These are phyloP conservation scores for Rhagium mordax DNA, from an alignment of 2,888 invertebrate genomes.

Conservation along the genomic window DNA sequence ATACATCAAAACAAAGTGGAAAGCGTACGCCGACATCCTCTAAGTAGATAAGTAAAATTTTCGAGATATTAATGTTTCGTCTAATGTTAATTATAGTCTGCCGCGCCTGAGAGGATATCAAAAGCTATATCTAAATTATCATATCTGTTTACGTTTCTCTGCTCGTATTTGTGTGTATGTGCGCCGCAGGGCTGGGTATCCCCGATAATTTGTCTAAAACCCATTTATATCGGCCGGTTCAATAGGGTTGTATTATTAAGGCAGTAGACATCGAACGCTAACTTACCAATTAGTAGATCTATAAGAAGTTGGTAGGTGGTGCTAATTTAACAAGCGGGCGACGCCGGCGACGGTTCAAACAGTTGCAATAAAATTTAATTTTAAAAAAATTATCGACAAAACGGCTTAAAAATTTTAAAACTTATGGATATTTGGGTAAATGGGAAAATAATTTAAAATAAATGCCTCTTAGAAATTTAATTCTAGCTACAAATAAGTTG, in stretches of 20 bases:
- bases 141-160: conserved; percentile 4
- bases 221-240: conserved; percentile 7
- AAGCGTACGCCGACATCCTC: not conserved
- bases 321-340: no score
- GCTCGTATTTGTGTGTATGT: not conserved
- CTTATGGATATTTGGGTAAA: no score
- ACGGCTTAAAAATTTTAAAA: no score
- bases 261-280: not conserved
- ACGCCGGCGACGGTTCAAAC: no score
- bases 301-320: no score
- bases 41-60: conserved; percentile 27
- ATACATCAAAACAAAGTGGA: conserved; percentile 21
- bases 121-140: conserved; percentile 19
- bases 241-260: not conserved
- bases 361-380: no score
- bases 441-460: no score
- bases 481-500: no score
- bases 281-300: not conserved
- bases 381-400: no score
- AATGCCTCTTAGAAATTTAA: no score
- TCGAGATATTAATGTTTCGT: conserved; percentile 28
- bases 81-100: conserved; percentile 12
- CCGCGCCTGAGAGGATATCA: conserved; percentile 4
- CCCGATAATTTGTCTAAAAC: conserved; percentile 2
- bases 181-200: not conserved